These are phyloP conservation scores for Drosophila setosimentum DNA, from an alignment of 2,888 invertebrate species.

Conservation along the genomic window DNA sequence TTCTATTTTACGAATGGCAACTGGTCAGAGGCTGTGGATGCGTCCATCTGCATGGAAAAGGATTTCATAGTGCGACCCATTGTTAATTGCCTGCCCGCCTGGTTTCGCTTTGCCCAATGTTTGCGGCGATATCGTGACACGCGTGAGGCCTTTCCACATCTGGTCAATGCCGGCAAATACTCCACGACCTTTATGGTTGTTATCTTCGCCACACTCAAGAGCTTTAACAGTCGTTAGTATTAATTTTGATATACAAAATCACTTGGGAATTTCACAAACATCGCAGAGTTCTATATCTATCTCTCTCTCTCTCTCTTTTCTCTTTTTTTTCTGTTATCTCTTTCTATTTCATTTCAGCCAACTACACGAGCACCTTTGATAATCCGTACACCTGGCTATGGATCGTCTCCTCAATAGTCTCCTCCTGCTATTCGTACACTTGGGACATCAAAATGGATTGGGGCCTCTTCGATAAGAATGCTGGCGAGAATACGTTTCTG, in stretches of 20 bases:
- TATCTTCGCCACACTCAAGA: conserved; percentile 91
- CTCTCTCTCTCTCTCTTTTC: not conserved
- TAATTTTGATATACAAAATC: not conserved
- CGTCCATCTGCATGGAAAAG: conserved; percentile 89
- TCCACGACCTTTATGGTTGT: conserved; percentile 98
- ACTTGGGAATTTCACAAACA: not conserved
- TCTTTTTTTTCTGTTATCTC: not conserved
- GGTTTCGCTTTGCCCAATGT: conserved; percentile 99
- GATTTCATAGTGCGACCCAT: conserved; percentile 92
- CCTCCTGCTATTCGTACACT: conserved; percentile 97
- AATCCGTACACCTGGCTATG: conserved; percentile 96
- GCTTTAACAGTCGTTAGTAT: conserved; percentile 87
- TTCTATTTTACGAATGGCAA: conserved; percentile 94
- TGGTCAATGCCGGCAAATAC: conserved; percentile 99
- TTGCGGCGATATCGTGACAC: conserved; percentile 97
- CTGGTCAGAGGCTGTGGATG: conserved; percentile 88
- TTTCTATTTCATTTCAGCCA: conserved; percentile 83
- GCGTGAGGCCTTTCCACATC: conserved; percentile 96
- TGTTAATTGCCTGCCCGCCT: conserved; percentile 97
- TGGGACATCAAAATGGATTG: conserved; percentile 99
- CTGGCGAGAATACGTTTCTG: conserved; percentile 95
- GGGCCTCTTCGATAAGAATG: conserved; percentile 96
- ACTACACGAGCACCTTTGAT: conserved; percentile 88
- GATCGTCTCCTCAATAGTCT: conserved; percentile 93
- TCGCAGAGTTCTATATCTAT: not conserved